Evolutionary conservation across 2,113 vertebrate genomes (phyloP), one percentile per base, ranked within the genome.

Genomic region (Kryptolebias marmoratus): DNA sequence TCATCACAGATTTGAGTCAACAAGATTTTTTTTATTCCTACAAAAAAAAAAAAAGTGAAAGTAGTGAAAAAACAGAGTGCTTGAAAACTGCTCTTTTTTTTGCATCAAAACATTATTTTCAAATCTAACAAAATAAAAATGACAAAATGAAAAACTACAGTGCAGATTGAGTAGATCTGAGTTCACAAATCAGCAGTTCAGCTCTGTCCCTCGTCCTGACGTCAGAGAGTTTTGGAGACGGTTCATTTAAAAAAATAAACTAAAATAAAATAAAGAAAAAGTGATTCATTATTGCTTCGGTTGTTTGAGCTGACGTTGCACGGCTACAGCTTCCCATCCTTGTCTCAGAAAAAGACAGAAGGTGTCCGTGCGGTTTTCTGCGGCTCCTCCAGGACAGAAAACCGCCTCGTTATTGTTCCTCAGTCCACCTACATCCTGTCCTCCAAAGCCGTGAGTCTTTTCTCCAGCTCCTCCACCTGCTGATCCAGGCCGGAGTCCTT

Each of bases 391-490:
- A 45, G 85, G 0, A 93, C 91, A 14, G 93, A 79, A 22, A 32
- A 98, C 81, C 13, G 91, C 93, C 68, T 94, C 85, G 71, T 96
- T 94, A 0, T 96, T 0, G 95, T 95, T 87, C 0, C 95, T 93
- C 84, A 96, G 77, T 60, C 90, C 94, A 66, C 92, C 93, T 56
- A 96, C 93, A 94, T 89, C 52, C 67, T 47, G 59, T 63, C 83
- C 76, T 83, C 89, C 67, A 89, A 14, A 9, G 55, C 68, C 0
- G 45, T 22, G 0, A 93, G 78, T 61, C 68, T 90, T 44, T 57
- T 59, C 64, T 75, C 73, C 64, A 92, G 4, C 0, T 68, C 83
- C 32, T 65, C 79, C 1, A 81, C 78, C 67, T 90, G 93, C 83
- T 87, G 65, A 2, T 15, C 91, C 77, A 91, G 87, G 69, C 78